Base-by-base conservation (phyloP, 2,888 invertebrate species). In the Heliothis peltigera region DNA sequence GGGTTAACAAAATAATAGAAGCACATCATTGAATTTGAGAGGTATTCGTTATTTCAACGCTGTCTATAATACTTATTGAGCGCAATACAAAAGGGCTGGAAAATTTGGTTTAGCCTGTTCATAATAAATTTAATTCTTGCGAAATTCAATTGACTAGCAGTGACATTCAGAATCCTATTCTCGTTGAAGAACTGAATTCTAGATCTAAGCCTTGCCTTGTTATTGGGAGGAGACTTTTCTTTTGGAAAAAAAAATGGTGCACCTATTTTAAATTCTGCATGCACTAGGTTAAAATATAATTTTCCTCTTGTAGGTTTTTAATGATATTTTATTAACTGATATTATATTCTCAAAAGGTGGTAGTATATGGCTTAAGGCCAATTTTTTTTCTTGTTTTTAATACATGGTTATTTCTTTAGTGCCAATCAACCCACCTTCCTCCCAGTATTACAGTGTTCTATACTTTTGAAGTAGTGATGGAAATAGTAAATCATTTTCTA, bases 41-140 rank as follows among this genome's bases (percentile, higher is more conserved):
- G 63, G 65, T 49, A 77, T 79, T 80, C 61, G 77, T 57, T 68
- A 70, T 74, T 70, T 62, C 22, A 49, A 58, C 42, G 53, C 56
- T 55, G 46, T 44, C 47, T 53, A 75, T 76, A 80, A 77, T 70
- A 70, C 68, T 69, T 70, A 81, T 80, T 81, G 72, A 79, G 59
- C 47, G n/a, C 15, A 32, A 35, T 17, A 77, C 58, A 78, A 65
- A 60, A 39, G 75, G 47, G 22, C 60, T 32, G 59, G 51, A 61
- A 74, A 63, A 75, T 68, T 77, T 63, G 78, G 46, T 63, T 62
- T 60, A 46, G 69, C 59, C 52, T 53, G 43, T 57, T 76, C 49
- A 69, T 61, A 72, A 64, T 61, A 54, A 51, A 65, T 62, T 66
- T 44, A 54, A 74, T 74, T 64, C 48, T 42, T 55, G 57, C 35